These are phyloP conservation scores for Pharmacophagus antenor DNA, from an alignment of 2,888 invertebrate genomes.

Conservation along the genomic window DNA sequence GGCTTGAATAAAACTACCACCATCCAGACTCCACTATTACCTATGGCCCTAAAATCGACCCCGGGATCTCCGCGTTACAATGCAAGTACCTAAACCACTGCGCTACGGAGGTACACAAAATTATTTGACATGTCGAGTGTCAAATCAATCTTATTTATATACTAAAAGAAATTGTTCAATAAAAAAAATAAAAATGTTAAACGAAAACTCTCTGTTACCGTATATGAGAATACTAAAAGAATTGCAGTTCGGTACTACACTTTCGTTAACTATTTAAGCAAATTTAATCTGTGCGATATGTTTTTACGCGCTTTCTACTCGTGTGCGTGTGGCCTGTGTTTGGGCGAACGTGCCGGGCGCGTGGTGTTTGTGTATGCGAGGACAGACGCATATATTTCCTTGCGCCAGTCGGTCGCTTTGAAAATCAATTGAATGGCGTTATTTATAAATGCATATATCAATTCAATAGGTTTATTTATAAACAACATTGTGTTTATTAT, in stretches of 20 bases:
- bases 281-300: slow-evolving; percentile 45
- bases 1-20: too few species aligned
- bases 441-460: too few species aligned
- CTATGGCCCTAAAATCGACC: too few species aligned
- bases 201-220: background rate
- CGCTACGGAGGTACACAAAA: too few species aligned
- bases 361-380: slow-evolving; percentile 12
- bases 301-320: slow-evolving; percentile 52
- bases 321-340: slow-evolving; percentile 35
- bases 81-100: too few species aligned
- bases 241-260: slow-evolving; percentile 31
- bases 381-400: slow-evolving; percentile 1
- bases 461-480: too few species aligned
- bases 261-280: slow-evolving; percentile 47
- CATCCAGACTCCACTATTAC: too few species aligned
- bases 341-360: slow-evolving; percentile 1
- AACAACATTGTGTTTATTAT: background rate
- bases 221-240: slow-evolving; percentile 7
- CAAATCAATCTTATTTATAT: too few species aligned
- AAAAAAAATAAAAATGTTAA: background rate
- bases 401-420: slow-evolving; percentile 20
- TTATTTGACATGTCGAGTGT: too few species aligned
- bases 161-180: too few species aligned
- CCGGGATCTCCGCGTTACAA: too few species aligned
- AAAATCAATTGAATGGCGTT: slow-evolving; percentile 22